phyloP scores from a whole-genome alignment of 2,113 vertebrate genomes.

The Danionella cerebrum region DNA sequence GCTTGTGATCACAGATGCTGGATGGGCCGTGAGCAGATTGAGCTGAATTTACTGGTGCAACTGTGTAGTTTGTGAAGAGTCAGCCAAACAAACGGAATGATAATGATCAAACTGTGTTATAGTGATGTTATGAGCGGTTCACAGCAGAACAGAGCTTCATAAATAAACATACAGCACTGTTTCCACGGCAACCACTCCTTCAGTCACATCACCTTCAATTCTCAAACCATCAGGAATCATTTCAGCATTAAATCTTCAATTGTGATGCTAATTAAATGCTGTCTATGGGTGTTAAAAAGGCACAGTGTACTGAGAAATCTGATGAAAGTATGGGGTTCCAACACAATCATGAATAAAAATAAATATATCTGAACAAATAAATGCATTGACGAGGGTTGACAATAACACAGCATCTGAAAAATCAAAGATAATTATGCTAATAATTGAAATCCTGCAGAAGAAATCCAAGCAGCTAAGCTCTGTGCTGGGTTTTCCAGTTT shows the following conservation, averaged over 20 bases:
- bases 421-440: too few relatives aligned
- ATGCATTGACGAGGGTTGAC: too few relatives aligned
- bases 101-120: background rate
- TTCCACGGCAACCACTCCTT: conserved; percentile 18
- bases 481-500: too few relatives aligned
- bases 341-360: too few relatives aligned
- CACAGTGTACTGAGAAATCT: background rate
- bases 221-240: background rate
- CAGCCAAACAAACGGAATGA: background rate
- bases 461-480: too few relatives aligned
- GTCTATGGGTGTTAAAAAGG: background rate
- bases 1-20: too few relatives aligned
- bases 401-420: too few relatives aligned
- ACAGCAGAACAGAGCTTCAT: conserved; percentile 11
- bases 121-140: background rate
- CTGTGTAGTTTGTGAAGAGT: background rate
- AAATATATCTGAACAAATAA: too few relatives aligned
- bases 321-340: background rate
- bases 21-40: too few relatives aligned
- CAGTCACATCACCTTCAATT: background rate
- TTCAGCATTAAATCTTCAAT: background rate
- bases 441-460: too few relatives aligned
- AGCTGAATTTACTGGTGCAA: too few relatives aligned
- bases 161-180: conserved; percentile 12
- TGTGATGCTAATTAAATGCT: background rate